Base-by-base conservation (phyloP, 2,113 vertebrate species). In the Brachyhypopomus gauderio region DNA sequence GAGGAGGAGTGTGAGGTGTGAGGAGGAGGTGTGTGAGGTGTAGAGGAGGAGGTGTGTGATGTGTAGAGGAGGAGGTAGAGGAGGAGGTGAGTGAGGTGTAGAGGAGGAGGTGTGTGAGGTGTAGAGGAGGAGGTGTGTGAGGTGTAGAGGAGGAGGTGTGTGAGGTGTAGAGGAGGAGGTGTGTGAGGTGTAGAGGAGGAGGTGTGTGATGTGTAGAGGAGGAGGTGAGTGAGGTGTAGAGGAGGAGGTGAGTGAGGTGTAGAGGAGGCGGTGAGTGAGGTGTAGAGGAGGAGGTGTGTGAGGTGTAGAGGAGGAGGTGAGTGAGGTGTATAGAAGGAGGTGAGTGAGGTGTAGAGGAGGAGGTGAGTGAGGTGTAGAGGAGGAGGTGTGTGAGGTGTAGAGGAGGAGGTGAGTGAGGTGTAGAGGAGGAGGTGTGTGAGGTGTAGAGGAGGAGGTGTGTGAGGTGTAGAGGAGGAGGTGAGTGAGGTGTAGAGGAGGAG, bases 401-500 rank as follows among this genome's bases (percentile, higher is more conserved):
- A 19, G 34, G 66, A 22, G n/a, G n/a, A n/a, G n/a, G n/a, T n/a
- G n/a, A n/a, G 23, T 19, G 20, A 72, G 41, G 22, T n/a, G 7
- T 8, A 27, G 27, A 56, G 70, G 67, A 74, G 16, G 30, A 73
- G 72, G n/a, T n/a, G n/a, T n/a, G n/a, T 30, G 3, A 30, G 30
- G 30, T 30, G 30, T 30, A 30, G 63, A 19, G 34, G 66, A 22
- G n/a, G n/a, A n/a, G n/a, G n/a, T n/a, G n/a, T n/a, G 23, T 19
- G 20, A 72, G 41, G 22, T n/a, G n/a, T n/a, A n/a, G n/a, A n/a
- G n/a, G n/a, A n/a, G n/a, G n/a, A n/a, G n/a, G n/a, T n/a, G n/a
- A n/a, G n/a, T n/a, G n/a, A n/a, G n/a, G n/a, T n/a, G 7, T 8
- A 27, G 27, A 56, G 70, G 67, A 74, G 16, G 30, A 73, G 72